These are phyloP conservation scores for Bombycilla garrulus DNA, from an alignment of 2,113 vertebrate species.

Conservation along the genomic window DNA sequence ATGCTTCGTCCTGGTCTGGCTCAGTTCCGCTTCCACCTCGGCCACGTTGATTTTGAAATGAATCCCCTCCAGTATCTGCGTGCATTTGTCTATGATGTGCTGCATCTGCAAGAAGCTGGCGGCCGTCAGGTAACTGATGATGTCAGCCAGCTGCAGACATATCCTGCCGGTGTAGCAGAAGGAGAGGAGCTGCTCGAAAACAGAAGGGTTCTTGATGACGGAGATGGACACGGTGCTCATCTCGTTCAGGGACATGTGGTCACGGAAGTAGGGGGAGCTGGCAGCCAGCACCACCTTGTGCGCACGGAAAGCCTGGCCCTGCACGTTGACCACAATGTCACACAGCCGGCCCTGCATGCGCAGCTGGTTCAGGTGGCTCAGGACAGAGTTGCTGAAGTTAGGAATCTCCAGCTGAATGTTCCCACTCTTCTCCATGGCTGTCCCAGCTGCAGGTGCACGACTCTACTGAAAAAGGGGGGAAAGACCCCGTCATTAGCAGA, in stretches of 20 bases:
- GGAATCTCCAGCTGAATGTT: conserved; percentile 98
- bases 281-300: conserved; percentile 98
- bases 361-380: conserved; percentile 95
- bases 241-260: conserved; percentile 98
- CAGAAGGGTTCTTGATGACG: conserved; percentile 92
- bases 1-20: conserved; percentile 75
- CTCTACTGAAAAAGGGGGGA: conserved; percentile 32
- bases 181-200: conserved; percentile 95
- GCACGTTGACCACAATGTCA: conserved; percentile 96
- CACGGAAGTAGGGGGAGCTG: conserved; percentile 98
- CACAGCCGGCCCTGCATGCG: conserved; percentile 96
- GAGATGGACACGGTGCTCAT: conserved; percentile 97
- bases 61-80: conserved; percentile 95
- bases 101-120: conserved; percentile 99
- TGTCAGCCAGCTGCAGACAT: conserved; percentile 93
- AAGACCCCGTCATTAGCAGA: background rate
- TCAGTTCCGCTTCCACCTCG: conserved; percentile 84
- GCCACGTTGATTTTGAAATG: conserved; percentile 95
- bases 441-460: conserved; percentile 47
- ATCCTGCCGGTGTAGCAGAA: conserved; percentile 98
- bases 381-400: conserved; percentile 97
- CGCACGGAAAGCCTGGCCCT: conserved; percentile 94
- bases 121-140: conserved; percentile 97
- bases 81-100: conserved; percentile 98
- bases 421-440: conserved; percentile 91